phyloP scores from a whole-genome alignment of 2,888 invertebrate species.

The Amblyjoppa fuscipennis region DNA sequence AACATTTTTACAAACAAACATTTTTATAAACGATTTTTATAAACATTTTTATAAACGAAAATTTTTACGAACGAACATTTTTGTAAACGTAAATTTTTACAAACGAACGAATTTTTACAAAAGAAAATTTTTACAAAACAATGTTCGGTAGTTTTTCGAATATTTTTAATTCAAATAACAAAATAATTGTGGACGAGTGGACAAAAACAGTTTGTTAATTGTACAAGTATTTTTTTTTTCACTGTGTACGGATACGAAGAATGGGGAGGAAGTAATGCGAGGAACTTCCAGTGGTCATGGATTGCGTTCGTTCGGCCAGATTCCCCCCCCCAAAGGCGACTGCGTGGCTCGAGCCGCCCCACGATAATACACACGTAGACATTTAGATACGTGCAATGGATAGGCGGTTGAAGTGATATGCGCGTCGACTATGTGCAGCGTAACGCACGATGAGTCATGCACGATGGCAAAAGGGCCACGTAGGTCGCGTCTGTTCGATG shows the following conservation, averaged over 20 bases:
- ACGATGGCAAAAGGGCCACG: constrained; percentile 21
- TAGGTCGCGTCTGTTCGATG: constrained; percentile 11
- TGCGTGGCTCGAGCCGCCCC: not conserved
- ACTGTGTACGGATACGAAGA: not conserved
- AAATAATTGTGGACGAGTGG: too few species aligned
- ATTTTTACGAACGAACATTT: too few species aligned
- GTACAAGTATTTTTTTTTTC: too few species aligned
- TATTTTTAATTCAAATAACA: too few species aligned
- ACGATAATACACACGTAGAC: constrained; percentile 12
- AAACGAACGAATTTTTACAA: too few species aligned
- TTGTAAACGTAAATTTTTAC: too few species aligned
- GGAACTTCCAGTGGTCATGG: constrained; percentile 4
- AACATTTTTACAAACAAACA: too few species aligned
- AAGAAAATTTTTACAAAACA: too few species aligned
- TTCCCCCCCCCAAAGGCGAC: not conserved
- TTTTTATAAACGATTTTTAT: too few species aligned
- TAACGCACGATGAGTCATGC: constrained; percentile 54
- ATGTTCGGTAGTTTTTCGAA: too few species aligned
- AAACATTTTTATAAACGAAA: too few species aligned
- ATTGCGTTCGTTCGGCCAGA: constrained; percentile 10
- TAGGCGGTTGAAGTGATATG: constrained; percentile 36
- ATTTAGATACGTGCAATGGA: constrained; percentile 9
- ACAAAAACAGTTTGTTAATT: too few species aligned
- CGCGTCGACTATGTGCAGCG: constrained; percentile 21
- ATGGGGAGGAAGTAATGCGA: not conserved